Base-by-base conservation (phyloP, 2,113 vertebrate species). In the Poecile atricapillus region DNA sequence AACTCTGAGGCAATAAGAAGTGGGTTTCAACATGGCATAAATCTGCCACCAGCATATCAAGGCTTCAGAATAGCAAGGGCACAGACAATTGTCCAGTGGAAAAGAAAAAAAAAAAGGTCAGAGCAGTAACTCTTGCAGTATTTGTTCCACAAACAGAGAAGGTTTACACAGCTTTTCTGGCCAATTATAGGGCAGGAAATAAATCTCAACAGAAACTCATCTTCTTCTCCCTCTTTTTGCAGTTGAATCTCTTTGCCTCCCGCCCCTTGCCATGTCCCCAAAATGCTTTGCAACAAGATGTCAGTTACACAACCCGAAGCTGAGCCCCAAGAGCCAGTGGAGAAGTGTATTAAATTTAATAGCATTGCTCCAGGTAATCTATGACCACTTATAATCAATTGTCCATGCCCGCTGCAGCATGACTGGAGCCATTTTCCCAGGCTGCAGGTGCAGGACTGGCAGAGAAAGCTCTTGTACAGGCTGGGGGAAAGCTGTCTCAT, bases 311-410 rank as follows among this genome's bases (percentile, higher is more conserved):
- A 94, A 93, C 91, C 88, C 96, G 92, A 96, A 95, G 90, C 94
- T 95, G 87, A 53, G 81, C 91, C 96, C 89, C 87, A 74, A 94
- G 91, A 94, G 87, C 81, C 18, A 2, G 74, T 52, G 63, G 20
- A 94, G 96, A 93, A 93, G 90, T 95, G 96, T 94, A 95, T 96
- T 96, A 94, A 96, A 95, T 96, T 95, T 95, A 97, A 97, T 96
- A 96, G 91, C 89, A 93, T 96, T 95, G 95, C 95, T 95, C 84
- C 95, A 95, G 93, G 93, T 96, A 95, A 96, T 95, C 96, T 97
- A 82, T 33, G 50, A 78, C 83, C 55, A 49, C 91, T 94, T 52
- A 79, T 95, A 96, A 96, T 96, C 96, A 87, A 93, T 95, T 83
- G 96, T 91, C 96, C 95, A 87, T 93, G 94, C 94, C 78, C 0